Evolutionary conservation across 2,888 invertebrate species (phyloP), one percentile per base, ranked within the genome.

Genomic region (Dione vanillae): DNA sequence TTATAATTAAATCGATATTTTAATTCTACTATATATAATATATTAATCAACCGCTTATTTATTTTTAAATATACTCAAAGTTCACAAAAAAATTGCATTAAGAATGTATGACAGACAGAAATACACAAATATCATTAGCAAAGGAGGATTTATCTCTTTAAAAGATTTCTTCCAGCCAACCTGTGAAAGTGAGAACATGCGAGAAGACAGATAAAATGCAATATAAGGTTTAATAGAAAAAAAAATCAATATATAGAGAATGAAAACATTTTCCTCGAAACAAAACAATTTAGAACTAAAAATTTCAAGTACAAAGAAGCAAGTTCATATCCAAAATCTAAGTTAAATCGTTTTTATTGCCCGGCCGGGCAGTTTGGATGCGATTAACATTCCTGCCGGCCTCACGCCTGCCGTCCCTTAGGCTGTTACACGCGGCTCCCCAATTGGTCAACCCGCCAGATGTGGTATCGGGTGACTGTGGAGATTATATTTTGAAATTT

Each of bases 351-450:
- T 79, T 77, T 77, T 78, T 76, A 75, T 78, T 76, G 86, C 80
- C 78, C 82, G 81, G 80, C 78, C 80, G 82, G 83, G 83, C 85
- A 80, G 83, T 80, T 87, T 87, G 87, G 90, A 87, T 88, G 85
- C 93, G 92, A 93, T 92, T 92, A 93, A 93, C 88, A 93, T 93
- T 93, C 93, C 88, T 85, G 79, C 87, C 90, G 90, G 85, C 91
- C 91, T 90, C 88, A 87, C 92, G 92, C 90, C 89, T 84, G 83
- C 85, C 85, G 83, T 81, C 85, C 85, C 85, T 83, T 80, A 78
- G 82, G 82, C 82, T 37, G 59, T 62, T 67, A 61, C 41, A 65
- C 49, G 40, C 12, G 35, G 62, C 65, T 66, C 47, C 70, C 67
- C 64, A 72, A 64, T 64, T 54, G 61, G 43, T 41, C 58, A 67